phyloP scores from a whole-genome alignment of 2,113 vertebrate species.

The Thalassoma bifasciatum region DNA sequence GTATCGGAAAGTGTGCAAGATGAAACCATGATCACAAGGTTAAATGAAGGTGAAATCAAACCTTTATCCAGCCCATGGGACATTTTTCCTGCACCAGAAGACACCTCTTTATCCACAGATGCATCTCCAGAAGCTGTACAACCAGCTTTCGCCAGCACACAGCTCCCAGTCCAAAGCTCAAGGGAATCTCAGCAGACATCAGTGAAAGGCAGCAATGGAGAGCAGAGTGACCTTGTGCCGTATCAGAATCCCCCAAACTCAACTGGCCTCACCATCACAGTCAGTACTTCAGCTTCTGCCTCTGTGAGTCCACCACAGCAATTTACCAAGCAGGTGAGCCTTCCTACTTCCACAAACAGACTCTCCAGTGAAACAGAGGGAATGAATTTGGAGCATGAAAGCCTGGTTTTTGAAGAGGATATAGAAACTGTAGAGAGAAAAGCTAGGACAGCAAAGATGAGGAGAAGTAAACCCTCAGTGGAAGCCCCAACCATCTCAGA shows the following conservation, averaged over 20 bases:
- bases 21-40: not conserved
- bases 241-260: constrained; percentile 53
- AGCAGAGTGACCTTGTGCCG: constrained; percentile 42
- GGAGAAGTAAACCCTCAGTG: constrained; percentile 11
- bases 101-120: not conserved
- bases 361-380: accelerated
- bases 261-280: not conserved
- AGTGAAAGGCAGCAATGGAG: constrained; percentile 11
- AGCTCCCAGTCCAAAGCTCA: not conserved
- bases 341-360: not conserved
- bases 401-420: not conserved
- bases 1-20: not conserved
- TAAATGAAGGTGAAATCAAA: not conserved
- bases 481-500: not conserved
- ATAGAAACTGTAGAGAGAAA: not conserved
- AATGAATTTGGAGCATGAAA: not conserved
- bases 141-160: constrained; percentile 21
- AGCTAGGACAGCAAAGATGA: constrained; percentile 48
- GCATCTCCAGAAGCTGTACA: constrained; percentile 2
- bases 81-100: constrained; percentile 47
- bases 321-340: not conserved
- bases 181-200: constrained; percentile 1
- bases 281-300: not conserved
- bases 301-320: not conserved
- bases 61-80: constrained; percentile 61